Conservation (phyloP, 2,888 invertebrate species). For the Drosophila acutilabella region DNA sequence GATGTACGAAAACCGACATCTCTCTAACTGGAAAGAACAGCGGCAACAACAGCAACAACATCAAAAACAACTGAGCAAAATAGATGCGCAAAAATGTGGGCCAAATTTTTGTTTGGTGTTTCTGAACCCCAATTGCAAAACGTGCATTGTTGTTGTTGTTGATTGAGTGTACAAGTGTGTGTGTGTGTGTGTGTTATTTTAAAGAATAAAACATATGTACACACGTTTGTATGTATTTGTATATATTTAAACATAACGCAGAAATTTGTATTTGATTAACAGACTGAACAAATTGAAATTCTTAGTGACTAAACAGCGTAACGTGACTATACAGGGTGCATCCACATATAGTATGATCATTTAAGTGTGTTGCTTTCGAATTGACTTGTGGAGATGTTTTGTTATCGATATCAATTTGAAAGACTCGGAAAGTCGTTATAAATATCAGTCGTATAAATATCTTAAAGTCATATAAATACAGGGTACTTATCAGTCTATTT, state of each 20-base stretch:
- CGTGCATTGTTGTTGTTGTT: conserved; percentile 6
- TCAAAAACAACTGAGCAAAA: conserved; percentile 33
- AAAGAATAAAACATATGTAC: not conserved
- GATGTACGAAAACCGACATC: conserved; percentile 29
- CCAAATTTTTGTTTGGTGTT: conserved; percentile 56
- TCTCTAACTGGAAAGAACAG: conserved; percentile 51
- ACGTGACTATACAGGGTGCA: conserved; percentile 5
- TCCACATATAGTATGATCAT: not conserved
- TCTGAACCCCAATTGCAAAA: conserved; percentile 33
- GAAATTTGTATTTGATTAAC: conserved; percentile 26
- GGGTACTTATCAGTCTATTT: too few relatives aligned
- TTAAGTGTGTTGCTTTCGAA: too few relatives aligned
- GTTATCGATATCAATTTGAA: too few relatives aligned
- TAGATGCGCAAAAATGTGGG: conserved; percentile 64
- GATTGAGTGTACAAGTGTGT: conserved; percentile 28
- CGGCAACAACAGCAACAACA: conserved; percentile 32
- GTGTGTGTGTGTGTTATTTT: conserved; percentile 10
- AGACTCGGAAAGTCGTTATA: too few relatives aligned
- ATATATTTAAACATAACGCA: conserved; percentile 6
- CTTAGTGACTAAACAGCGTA: conserved; percentile 9
- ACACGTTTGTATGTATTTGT: not conserved
- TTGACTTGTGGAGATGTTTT: too few relatives aligned
- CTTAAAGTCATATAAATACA: too few relatives aligned
- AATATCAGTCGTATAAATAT: too few relatives aligned
- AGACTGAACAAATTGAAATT: conserved; percentile 14